Percentiles rank a stretch among this genome's conserved stretches.
phyloP scores from a whole-genome alignment of 2,113 vertebrate genomes.

The Hemiprocne comata region DNA sequence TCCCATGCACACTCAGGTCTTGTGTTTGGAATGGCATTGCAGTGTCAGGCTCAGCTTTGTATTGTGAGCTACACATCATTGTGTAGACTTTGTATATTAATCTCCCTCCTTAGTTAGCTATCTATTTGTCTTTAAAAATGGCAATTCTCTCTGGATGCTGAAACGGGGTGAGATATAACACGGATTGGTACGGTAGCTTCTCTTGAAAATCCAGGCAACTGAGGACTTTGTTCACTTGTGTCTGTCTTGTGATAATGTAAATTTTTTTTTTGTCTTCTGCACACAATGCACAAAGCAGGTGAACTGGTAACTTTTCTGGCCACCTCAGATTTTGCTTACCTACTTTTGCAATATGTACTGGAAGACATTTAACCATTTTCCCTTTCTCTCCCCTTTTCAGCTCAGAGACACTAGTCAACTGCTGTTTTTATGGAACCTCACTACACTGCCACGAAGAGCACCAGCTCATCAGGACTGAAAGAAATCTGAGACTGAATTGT shows the following conservation, averaged over 20 bases:
- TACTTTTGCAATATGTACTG: slow-evolving; percentile 31
- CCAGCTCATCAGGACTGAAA: slow-evolving; percentile 73
- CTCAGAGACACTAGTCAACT: slow-evolving; percentile 86
- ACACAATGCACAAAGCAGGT: neutral
- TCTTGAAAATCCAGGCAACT: neutral
- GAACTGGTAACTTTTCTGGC: slow-evolving; percentile 9
- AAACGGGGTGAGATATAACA: slow-evolving; percentile 26
- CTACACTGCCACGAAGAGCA: slow-evolving; percentile 76
- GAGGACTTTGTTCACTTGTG: slow-evolving; percentile 32
- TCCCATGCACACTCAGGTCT: neutral
- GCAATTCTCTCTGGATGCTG: slow-evolving; percentile 51
- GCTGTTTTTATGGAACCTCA: slow-evolving; percentile 81
- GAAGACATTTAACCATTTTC: slow-evolving; percentile 69
- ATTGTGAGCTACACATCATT: neutral
- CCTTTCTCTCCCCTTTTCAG: slow-evolving; percentile 83
- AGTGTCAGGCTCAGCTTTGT: neutral
- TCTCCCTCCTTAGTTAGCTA: neutral
- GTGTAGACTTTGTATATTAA: neutral
- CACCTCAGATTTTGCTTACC: slow-evolving; percentile 39
- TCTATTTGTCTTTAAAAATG: neutral
- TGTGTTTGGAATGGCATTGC: neutral
- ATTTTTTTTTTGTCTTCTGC: neutral
- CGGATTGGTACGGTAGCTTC: neutral
- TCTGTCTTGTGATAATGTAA: slow-evolving; percentile 12
- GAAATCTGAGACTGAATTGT: slow-evolving; percentile 75